Base-by-base conservation (phyloP, 2,113 vertebrate species). In the Eulemur macaco region DNA sequence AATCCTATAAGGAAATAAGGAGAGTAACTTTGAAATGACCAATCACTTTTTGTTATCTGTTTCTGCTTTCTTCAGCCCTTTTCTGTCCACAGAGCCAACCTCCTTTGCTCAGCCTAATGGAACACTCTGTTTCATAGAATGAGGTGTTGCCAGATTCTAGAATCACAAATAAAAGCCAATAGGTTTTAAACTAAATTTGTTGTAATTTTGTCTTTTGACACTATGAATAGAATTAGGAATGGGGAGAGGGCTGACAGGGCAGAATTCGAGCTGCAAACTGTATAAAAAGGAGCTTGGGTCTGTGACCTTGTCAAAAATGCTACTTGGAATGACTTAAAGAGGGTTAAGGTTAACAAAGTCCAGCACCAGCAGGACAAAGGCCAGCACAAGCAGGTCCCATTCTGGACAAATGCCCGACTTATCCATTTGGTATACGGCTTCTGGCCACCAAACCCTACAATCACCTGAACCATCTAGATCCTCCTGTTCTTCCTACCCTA, bases 191-290 rank as follows among this genome's bases (percentile, higher is more conserved):
- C 4, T 13, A 63, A 63, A 63, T 63, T 63, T 63, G 60, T 63
- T 27, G 27, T 29, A 63, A 63, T 63, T 29, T 63, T 29, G 27
- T 63, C 11, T 63, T 29, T 63, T 13, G 23, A 63, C 60, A 69
- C 73, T 90, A 60, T 50, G n/a, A 58, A 91, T 42, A 94, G 77
- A 96, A 83, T 81, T 83, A 86, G 68, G 39, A 89, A 73, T 21
- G 17, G 42, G 27, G 20, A 86, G 63, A 91, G 20, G 37, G 29
- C 69, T 52, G 74, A 86, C 54, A 56, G 45, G 50, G 81, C 45
- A 92, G 68, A 81, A 69, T 88, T 47, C 73, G 83, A 90, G 39
- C 31, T 80, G 25, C 21, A 81, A 92, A 95, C 14, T 77, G 5
- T 74, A 85, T 80, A 71, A 86, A 97, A 94, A 89, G 37, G 50